phyloP scores from a whole-genome alignment of 2,888 invertebrate genomes.

The Balanococcus diminutus region DNA sequence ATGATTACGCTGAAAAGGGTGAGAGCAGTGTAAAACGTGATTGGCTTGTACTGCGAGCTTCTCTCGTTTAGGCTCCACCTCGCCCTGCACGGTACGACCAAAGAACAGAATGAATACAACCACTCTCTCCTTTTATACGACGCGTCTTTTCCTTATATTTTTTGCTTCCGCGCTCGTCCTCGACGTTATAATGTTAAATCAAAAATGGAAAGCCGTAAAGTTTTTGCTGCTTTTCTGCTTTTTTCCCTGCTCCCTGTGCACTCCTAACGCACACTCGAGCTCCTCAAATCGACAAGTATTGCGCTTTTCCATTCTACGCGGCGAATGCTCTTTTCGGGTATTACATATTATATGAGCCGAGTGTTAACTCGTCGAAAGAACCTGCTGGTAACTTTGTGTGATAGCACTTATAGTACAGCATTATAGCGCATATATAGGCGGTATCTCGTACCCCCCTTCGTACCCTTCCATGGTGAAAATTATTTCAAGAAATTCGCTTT shows the following conservation, averaged over 20 bases:
- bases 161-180: not conserved
- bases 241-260: not conserved
- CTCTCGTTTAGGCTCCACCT: conserved; percentile 53
- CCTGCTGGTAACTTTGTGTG: not conserved
- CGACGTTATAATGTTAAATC: conserved; percentile 36
- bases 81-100: conserved; percentile 47
- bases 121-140: conserved; percentile 17
- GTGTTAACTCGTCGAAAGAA: not conserved
- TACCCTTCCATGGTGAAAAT: not conserved
- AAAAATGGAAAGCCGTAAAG: conserved; percentile 42
- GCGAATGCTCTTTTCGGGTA: not conserved
- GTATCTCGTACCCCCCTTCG: not conserved
- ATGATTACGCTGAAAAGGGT: conserved; percentile 51
- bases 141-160: conserved; percentile 36
- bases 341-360: not conserved
- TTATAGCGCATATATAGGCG: not conserved
- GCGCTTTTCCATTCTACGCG: conserved; percentile 9
- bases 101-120: conserved; percentile 53
- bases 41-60: conserved; percentile 51
- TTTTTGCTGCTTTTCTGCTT: conserved; percentile 1
- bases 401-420: not conserved
- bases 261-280: not conserved
- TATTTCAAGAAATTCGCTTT: not conserved
- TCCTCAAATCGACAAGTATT: not conserved
- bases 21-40: conserved; percentile 52